Conservation (phyloP, 1,140 invertebrate species). For the Thalassaphorura encarpata region DNA sequence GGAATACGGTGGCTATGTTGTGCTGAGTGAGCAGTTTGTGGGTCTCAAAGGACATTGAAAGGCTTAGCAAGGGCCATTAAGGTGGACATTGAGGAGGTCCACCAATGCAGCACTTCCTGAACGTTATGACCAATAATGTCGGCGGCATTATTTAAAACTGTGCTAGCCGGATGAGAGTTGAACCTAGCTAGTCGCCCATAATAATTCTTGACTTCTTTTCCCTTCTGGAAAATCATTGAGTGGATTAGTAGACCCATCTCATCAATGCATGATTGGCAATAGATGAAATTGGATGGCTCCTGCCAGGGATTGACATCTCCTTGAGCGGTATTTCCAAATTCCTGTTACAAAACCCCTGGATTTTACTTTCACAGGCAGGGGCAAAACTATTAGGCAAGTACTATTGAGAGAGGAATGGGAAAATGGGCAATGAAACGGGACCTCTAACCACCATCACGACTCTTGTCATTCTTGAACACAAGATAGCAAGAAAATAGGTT, state of each 20-base stretch:
- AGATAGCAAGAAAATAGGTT: too few relatives aligned
- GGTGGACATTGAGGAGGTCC: conserved; percentile 32
- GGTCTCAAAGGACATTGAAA: conserved; percentile 29
- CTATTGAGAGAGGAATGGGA: too few relatives aligned
- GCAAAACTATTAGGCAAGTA: too few relatives aligned
- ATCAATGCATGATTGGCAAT: conserved; percentile 34
- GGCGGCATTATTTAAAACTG: conserved; percentile 33
- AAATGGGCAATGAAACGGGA: too few relatives aligned
- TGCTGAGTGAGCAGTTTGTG: conserved; percentile 30
- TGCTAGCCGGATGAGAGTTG: too few relatives aligned
- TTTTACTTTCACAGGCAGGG: too few relatives aligned
- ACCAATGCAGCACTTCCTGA: conserved; percentile 33
- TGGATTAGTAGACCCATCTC: conserved; percentile 29
- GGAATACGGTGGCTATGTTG: conserved; percentile 12
- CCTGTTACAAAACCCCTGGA: too few relatives aligned
- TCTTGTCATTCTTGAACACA: too few relatives aligned
- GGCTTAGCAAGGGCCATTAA: conserved; percentile 31
- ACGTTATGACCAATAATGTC: conserved; percentile 34
- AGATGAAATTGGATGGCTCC: conserved; percentile 32
- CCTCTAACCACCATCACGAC: too few relatives aligned
- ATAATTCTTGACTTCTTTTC: conserved; percentile 27
- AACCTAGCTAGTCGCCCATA: conserved; percentile 28
- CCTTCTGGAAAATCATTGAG: conserved; percentile 19
- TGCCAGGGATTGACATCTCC: neutral
- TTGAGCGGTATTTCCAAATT: neutral